Conservation (phyloP, 2,797 vertebrate species). For the Labeo calbasu region DNA sequence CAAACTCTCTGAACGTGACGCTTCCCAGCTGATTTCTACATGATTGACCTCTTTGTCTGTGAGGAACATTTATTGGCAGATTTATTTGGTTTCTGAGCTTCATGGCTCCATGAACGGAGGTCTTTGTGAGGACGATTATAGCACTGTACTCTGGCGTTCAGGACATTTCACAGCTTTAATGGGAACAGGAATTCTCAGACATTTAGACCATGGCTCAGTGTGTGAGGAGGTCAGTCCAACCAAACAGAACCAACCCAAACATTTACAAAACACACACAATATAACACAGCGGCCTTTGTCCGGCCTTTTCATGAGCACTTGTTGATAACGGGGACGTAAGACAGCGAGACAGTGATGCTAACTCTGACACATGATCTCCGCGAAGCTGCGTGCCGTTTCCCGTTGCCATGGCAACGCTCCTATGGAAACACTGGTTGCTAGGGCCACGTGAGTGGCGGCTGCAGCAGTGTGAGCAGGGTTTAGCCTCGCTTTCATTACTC, state of each 20-base stretch:
- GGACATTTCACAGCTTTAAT: slow-evolving; percentile 16
- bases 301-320: neutral
- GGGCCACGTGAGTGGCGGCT: slow-evolving; percentile 21
- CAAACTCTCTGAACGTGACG: neutral
- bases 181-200: slow-evolving; percentile 6
- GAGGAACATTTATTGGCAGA: slow-evolving; percentile 5
- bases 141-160: neutral
- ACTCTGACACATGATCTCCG: slow-evolving; percentile 33
- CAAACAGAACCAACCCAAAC: slow-evolving; percentile 18
- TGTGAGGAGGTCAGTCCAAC: neutral
- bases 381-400: slow-evolving; percentile 20
- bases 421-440: slow-evolving; percentile 50
- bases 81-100: slow-evolving; percentile 7
- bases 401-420: slow-evolving; percentile 56
- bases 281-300: slow-evolving; percentile 4
- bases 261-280: neutral
- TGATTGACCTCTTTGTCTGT: slow-evolving; percentile 31
- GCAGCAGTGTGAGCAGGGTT: slow-evolving; percentile 12
- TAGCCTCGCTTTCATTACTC: neutral
- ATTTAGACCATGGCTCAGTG: slow-evolving; percentile 1
- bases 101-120: neutral
- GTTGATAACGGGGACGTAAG: slow-evolving; percentile 10
- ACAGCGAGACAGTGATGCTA: neutral
- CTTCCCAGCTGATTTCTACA: slow-evolving; percentile 23
- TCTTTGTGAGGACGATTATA: slow-evolving; percentile 29